These are phyloP conservation scores for Drosophila tripunctata DNA, from an alignment of 2,888 invertebrate genomes.

Conservation along the genomic window DNA sequence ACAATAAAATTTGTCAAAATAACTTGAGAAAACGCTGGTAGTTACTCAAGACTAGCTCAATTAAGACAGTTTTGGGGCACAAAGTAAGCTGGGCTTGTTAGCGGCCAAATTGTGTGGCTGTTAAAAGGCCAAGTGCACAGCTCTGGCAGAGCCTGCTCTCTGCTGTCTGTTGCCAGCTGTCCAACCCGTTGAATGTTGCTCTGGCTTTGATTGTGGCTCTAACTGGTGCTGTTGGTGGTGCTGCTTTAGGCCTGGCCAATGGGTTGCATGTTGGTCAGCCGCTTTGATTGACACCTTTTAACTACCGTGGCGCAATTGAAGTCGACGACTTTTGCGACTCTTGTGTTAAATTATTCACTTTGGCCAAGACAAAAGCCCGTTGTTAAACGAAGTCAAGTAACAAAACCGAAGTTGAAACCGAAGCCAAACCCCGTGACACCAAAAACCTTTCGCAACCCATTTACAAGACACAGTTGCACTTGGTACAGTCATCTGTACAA, in stretches of 20 bases:
- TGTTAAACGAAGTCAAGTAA: background rate
- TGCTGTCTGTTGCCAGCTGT: too few relatives aligned
- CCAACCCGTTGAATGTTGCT: background rate
- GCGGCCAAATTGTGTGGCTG: background rate
- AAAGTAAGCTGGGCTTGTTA: background rate
- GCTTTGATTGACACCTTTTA: conserved; percentile 69
- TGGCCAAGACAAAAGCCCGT: conserved; percentile 23
- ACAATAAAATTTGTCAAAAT: too few relatives aligned
- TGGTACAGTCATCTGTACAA: too few relatives aligned
- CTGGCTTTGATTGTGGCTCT: conserved; percentile 10
- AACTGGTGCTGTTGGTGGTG: background rate
- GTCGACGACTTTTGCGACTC: conserved; percentile 47
- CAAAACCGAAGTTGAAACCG: background rate
- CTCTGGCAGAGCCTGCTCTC: conserved; percentile 2
- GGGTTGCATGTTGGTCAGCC: conserved; percentile 64
- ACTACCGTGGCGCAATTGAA: conserved; percentile 68
- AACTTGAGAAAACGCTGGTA: too few relatives aligned
- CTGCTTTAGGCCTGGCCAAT: conserved; percentile 34
- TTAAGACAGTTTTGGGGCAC: too few relatives aligned
- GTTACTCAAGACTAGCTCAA: too few relatives aligned
- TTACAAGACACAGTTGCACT: too few relatives aligned
- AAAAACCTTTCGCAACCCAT: too few relatives aligned
- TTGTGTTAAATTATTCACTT: conserved; percentile 61
- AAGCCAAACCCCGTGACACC: conserved; percentile 47
- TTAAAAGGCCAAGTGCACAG: conserved; percentile 25